These are phyloP conservation scores for Pseudotriccus pelzelni DNA, from an alignment of 2,797 vertebrate genomes.

Conservation along the genomic window DNA sequence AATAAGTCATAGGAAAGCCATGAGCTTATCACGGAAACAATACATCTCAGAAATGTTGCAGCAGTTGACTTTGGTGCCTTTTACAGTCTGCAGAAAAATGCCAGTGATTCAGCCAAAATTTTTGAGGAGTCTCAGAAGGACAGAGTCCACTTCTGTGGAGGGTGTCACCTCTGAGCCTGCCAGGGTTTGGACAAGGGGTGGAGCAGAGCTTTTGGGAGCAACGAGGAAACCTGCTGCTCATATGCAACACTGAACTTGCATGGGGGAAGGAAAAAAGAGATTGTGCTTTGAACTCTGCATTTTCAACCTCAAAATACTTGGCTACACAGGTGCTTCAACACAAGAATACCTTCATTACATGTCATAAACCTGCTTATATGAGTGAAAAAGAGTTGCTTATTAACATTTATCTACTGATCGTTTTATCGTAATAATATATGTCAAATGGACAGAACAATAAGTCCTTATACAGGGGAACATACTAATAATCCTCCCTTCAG, in stretches of 20 bases:
- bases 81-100: neutral
- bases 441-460: neutral
- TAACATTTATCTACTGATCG: neutral
- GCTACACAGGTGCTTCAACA: neutral
- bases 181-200: neutral
- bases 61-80: neutral
- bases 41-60: neutral
- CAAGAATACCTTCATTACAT: neutral
- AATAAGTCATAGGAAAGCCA: constrained; percentile 36
- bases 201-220: neutral
- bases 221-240: neutral
- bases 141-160: neutral
- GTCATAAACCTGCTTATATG: neutral
- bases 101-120: neutral
- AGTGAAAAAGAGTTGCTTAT: neutral
- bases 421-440: neutral
- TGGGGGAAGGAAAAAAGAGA: neutral
- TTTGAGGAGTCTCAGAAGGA: neutral
- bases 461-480: neutral
- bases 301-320: neutral
- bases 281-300: neutral
- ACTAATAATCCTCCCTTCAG: neutral
- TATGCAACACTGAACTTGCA: fast-evolving
- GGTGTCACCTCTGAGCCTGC: neutral
- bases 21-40: constrained; percentile 11